phyloP scores from a whole-genome alignment of 2,113 vertebrate species.

The Hypanus sabinus region DNA sequence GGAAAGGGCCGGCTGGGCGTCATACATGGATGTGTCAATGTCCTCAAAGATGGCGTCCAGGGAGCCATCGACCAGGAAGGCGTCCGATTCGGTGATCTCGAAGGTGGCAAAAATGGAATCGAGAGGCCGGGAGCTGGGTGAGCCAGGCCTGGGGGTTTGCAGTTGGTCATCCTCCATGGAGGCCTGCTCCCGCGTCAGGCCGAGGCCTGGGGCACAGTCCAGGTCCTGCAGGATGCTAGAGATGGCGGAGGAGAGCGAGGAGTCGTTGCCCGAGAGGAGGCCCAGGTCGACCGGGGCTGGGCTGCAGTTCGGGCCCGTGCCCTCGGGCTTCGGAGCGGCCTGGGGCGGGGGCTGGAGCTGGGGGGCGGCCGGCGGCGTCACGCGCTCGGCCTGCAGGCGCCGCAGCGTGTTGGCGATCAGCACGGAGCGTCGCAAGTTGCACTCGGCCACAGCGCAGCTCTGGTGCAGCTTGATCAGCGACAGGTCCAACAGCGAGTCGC shows the following conservation, averaged over 20 bases:
- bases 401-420: slow-evolving; percentile 55
- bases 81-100: slow-evolving; percentile 46
- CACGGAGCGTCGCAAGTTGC: slow-evolving; percentile 53
- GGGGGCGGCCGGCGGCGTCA: background rate
- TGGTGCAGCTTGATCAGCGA: slow-evolving; percentile 55
- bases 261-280: slow-evolving; percentile 45
- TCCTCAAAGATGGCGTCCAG: slow-evolving; percentile 56
- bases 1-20: slow-evolving; percentile 49
- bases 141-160: background rate
- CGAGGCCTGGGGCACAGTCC: slow-evolving; percentile 47
- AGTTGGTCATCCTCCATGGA: slow-evolving; percentile 43
- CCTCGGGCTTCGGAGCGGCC: background rate
- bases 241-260: slow-evolving; percentile 49
- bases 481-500: slow-evolving; percentile 53
- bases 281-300: background rate
- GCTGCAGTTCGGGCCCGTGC: background rate
- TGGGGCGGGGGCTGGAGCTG: background rate
- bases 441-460: slow-evolving; percentile 52
- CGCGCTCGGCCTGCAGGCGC: slow-evolving; percentile 46
- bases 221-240: slow-evolving; percentile 51
- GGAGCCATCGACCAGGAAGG: slow-evolving; percentile 51
- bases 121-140: background rate
- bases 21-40: slow-evolving; percentile 61
- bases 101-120: slow-evolving; percentile 39
- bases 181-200: slow-evolving; percentile 38